Conservation (phyloP, 2,113 vertebrate genomes). For the Ailuropoda melanoleuca region DNA sequence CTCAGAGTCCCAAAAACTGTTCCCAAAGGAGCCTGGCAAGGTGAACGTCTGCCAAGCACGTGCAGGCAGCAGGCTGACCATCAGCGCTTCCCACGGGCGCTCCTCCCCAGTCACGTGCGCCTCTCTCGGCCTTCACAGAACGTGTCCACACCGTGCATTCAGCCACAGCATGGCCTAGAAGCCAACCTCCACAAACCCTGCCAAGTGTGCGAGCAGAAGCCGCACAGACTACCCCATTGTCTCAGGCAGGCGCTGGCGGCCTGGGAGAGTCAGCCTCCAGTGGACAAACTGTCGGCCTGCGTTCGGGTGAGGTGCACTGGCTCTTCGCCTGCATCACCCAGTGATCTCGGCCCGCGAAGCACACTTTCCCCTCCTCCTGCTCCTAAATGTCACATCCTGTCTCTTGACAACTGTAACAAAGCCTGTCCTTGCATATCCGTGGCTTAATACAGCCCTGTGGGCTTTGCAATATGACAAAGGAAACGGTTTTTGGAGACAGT, state of each 20-base stretch:
- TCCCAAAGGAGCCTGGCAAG: slow-evolving; percentile 94
- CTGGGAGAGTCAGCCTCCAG: slow-evolving; percentile 66
- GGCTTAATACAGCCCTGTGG: neutral
- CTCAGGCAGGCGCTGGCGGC: slow-evolving; percentile 92
- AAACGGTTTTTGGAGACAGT: neutral
- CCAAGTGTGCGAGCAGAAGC: slow-evolving; percentile 91
- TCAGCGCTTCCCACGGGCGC: slow-evolving; percentile 91
- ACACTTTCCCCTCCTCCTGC: neutral
- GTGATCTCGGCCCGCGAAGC: neutral
- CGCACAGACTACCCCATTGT: slow-evolving; percentile 91
- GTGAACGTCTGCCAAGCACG: slow-evolving; percentile 93
- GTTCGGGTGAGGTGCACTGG: no score
- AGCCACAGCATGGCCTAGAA: slow-evolving; percentile 92
- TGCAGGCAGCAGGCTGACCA: slow-evolving; percentile 92
- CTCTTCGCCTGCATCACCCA: neutral
- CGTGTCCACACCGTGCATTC: slow-evolving; percentile 94
- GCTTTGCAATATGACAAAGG: neutral
- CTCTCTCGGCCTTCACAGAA: slow-evolving; percentile 92
- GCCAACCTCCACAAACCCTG: slow-evolving; percentile 89
- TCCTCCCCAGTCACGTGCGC: slow-evolving; percentile 91
- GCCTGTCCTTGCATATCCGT: neutral
- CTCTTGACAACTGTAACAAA: neutral
- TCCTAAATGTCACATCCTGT: neutral
- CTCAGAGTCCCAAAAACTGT: slow-evolving; percentile 93
- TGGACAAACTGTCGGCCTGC: neutral